Percentiles rank a stretch among this genome's conserved stretches.
Conservation (phyloP, 2,797 vertebrate genomes). For the Huso huso region DNA sequence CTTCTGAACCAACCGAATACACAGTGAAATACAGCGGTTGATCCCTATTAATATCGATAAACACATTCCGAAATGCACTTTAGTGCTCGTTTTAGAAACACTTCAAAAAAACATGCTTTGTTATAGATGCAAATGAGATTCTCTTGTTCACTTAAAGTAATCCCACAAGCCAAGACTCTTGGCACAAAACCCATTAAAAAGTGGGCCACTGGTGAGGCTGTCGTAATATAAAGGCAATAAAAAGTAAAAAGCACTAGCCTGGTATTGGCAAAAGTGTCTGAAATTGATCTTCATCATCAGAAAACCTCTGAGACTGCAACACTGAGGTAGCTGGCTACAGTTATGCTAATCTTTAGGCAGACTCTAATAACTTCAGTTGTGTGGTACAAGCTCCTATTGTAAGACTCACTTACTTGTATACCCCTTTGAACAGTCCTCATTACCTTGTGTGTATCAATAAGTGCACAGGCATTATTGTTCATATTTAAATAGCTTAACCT, state of each 20-base stretch:
- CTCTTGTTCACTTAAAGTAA: slow-evolving; percentile 34
- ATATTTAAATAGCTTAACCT: background rate
- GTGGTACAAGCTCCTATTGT: too few species aligned
- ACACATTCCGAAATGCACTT: slow-evolving; percentile 3
- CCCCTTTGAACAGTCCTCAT: too few species aligned
- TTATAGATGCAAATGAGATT: slow-evolving; percentile 57
- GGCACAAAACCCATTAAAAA: slow-evolving; percentile 44
- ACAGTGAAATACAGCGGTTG: background rate
- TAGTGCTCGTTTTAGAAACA: slow-evolving; percentile 42
- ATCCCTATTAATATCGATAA: background rate
- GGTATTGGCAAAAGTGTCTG: background rate
- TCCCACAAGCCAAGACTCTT: slow-evolving; percentile 43
- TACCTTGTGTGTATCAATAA: background rate
- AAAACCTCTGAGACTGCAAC: background rate
- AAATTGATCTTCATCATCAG: slow-evolving; percentile 6
- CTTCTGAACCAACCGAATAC: background rate
- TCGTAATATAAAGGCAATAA: slow-evolving; percentile 41
- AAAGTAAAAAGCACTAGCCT: background rate
- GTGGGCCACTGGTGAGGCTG: slow-evolving; percentile 41
- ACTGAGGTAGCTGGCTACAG: background rate
- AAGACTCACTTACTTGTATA: too few species aligned
- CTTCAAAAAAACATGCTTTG: slow-evolving; percentile 42
- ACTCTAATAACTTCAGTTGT: background rate
- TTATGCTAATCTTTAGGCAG: background rate
- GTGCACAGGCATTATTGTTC: background rate